phyloP scores from a whole-genome alignment of 2,888 invertebrate species.

The Drosophila paracracens region DNA sequence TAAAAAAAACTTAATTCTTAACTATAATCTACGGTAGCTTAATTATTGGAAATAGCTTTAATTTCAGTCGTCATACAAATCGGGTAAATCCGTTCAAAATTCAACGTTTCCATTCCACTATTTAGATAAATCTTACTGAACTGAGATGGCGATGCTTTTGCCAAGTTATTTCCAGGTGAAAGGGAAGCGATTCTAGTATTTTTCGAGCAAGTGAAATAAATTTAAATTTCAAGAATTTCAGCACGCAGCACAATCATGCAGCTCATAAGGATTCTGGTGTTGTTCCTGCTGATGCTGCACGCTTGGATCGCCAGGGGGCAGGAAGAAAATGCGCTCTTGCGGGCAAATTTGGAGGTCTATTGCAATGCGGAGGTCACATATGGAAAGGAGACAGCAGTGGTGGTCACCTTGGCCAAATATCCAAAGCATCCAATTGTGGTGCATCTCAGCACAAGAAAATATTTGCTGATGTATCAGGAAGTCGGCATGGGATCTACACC shows the following conservation, averaged over 20 bases:
- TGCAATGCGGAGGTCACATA: background rate
- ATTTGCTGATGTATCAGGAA: conserved; percentile 28
- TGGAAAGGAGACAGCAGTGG: conserved; percentile 7
- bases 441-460: conserved; percentile 4
- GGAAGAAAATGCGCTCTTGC: background rate
- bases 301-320: too few species aligned
- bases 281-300: background rate
- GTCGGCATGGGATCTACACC: background rate
- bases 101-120: background rate
- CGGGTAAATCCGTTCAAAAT: background rate
- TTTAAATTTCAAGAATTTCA: background rate
- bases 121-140: background rate
- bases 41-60: background rate
- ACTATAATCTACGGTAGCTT: conserved; percentile 24
- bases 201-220: background rate
- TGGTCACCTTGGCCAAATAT: conserved; percentile 13
- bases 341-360: conserved; percentile 5
- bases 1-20: conserved; percentile 74
- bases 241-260: conserved; percentile 17
- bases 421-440: conserved; percentile 13
- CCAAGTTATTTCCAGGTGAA: background rate
- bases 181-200: too few species aligned
- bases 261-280: background rate
- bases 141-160: background rate
- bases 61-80: background rate